Conservation (phyloP, 1,140 invertebrate genomes). For the Cyphomyrmex costatus region DNA sequence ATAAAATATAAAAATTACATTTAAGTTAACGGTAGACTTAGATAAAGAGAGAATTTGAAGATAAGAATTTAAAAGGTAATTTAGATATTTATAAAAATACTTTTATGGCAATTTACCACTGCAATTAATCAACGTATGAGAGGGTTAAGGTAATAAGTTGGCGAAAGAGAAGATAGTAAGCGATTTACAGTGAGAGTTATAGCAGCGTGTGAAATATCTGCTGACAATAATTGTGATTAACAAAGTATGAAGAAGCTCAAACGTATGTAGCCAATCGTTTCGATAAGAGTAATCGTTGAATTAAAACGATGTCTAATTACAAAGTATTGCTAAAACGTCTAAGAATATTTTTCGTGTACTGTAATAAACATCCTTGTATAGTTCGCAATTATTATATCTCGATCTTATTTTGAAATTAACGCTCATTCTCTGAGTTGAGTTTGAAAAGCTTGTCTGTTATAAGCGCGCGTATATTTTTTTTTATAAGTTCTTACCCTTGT, state of each 20-base stretch:
- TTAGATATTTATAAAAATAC: conserved; percentile 7
- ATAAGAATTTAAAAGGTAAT: not conserved
- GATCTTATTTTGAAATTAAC: conserved; percentile 30
- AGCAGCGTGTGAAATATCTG: conserved; percentile 64
- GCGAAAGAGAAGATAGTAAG: conserved; percentile 69
- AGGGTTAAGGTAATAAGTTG: conserved; percentile 59
- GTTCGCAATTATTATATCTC: conserved; percentile 27
- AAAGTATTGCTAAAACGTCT: conserved; percentile 43
- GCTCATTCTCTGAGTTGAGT: conserved; percentile 37
- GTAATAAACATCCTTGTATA: conserved; percentile 28
- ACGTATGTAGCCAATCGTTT: conserved; percentile 45
- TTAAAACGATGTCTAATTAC: conserved; percentile 52
- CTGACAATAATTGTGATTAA: conserved; percentile 60
- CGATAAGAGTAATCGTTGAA: conserved; percentile 34
- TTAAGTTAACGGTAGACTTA: not conserved
- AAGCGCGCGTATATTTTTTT: conserved; percentile 42
- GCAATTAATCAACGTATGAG: conserved; percentile 15
- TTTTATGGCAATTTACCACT: not conserved
- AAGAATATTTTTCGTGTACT: conserved; percentile 38
- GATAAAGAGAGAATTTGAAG: not conserved
- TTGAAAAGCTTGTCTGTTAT: conserved; percentile 49
- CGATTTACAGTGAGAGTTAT: conserved; percentile 58
- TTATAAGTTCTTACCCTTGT: conserved; percentile 88
- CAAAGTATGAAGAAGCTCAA: conserved; percentile 60
- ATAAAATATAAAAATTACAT: conserved; percentile 9